Percentiles rank a stretch among this genome's conserved stretches.
phyloP scores from a whole-genome alignment of 2,888 invertebrate species.

The Chloroclystis v-ata region DNA sequence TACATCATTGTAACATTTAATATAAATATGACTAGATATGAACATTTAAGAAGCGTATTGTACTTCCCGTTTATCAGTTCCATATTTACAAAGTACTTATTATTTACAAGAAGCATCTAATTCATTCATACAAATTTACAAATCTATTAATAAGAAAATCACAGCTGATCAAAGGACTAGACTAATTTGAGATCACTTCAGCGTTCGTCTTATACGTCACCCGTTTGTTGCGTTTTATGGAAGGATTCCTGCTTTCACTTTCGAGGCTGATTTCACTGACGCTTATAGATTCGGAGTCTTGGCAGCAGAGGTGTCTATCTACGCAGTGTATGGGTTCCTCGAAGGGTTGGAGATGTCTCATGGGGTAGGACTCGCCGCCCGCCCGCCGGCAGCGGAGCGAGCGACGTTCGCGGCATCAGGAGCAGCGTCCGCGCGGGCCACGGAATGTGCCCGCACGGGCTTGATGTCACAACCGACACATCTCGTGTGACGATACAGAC shows the following conservation, averaged over 20 bases:
- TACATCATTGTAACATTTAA: too few species aligned
- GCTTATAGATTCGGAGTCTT: conserved; percentile 62
- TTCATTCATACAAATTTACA: conserved; percentile 22
- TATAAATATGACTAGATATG: not conserved
- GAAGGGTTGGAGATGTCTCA: conserved; percentile 54
- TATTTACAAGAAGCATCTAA: conserved; percentile 27
- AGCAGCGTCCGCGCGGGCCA: conserved; percentile 56
- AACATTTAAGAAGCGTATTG: conserved; percentile 45
- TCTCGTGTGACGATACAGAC: conserved; percentile 81
- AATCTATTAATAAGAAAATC: conserved; percentile 50
- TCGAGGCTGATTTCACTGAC: conserved; percentile 66
- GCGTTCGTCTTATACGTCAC: conserved; percentile 68
- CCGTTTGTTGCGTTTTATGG: conserved; percentile 54
- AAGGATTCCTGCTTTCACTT: conserved; percentile 63
- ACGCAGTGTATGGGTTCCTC: conserved; percentile 60
- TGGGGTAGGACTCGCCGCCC: conserved; percentile 50
- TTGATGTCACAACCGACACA: conserved; percentile 83
- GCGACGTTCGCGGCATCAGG: conserved; percentile 68
- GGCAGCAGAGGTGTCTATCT: conserved; percentile 54
- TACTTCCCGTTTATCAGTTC: conserved; percentile 39
- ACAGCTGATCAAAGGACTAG: conserved; percentile 63
- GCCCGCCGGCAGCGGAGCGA: conserved; percentile 47
- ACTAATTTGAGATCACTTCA: conserved; percentile 44
- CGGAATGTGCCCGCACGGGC: conserved; percentile 66
- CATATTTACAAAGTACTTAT: conserved; percentile 1